A percentile compares a stretch with the other conserved stretches of the same genome.
Evolutionary conservation across 2,113 vertebrate genomes (phyloP).

Genomic region (Labeo rohita): DNA sequence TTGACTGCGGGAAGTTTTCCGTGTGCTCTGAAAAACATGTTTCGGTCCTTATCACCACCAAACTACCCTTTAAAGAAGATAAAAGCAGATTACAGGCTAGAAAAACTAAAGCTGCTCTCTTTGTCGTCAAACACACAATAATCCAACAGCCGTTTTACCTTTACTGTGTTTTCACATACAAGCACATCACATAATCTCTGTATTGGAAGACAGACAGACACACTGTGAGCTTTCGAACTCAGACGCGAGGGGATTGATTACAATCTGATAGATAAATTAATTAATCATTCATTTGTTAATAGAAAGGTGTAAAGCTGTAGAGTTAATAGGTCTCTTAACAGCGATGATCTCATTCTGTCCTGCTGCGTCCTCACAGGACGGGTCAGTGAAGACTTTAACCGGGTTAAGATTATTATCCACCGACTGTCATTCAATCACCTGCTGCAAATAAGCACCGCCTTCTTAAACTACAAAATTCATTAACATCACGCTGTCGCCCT

Average conservation of each 20-base stretch:
- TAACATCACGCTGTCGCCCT: not conserved
- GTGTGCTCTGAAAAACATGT: not conserved
- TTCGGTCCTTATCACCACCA: not conserved
- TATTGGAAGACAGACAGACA: not conserved
- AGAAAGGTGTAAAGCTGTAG: slow-evolving; percentile 2
- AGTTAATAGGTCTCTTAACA: not conserved
- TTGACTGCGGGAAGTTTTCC: not conserved
- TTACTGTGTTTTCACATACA: not conserved
- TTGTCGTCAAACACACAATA: slow-evolving; percentile 7
- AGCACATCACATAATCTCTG: not conserved
- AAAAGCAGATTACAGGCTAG: not conserved
- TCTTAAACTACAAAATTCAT: not conserved
- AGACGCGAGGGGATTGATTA: no score
- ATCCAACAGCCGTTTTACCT: not conserved
- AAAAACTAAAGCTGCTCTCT: slow-evolving; percentile 8
- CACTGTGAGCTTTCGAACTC: not conserved
- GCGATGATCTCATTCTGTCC: not conserved
- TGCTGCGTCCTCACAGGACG: not conserved
- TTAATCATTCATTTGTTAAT: not conserved
- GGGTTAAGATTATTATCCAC: slow-evolving; percentile 22
- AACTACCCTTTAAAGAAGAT: not conserved
- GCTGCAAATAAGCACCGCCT: not conserved
- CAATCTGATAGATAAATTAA: not conserved
- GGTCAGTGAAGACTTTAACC: slow-evolving; percentile 15
- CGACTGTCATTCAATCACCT: not conserved